Evolutionary conservation across 2,888 invertebrate species (phyloP).

Genomic region (Papilio elwesi): DNA sequence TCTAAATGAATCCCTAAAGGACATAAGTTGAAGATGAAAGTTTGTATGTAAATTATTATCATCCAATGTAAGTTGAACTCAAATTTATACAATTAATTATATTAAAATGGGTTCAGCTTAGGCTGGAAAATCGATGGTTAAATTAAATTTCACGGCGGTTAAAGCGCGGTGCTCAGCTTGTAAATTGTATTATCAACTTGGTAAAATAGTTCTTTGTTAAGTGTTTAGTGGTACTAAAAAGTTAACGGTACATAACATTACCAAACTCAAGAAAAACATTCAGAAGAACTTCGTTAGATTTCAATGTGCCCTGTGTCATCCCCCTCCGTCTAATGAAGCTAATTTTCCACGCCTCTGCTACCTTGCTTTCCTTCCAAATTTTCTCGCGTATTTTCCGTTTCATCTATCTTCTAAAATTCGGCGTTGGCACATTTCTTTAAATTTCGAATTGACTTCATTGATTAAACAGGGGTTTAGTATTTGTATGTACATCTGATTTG

Average conservation of each 20-base stretch:
- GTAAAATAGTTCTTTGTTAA: not conserved
- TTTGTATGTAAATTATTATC: too few relatives aligned
- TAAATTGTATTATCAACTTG: too few relatives aligned
- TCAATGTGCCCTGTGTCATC: slow-evolving; percentile 55
- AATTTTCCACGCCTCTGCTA: slow-evolving; percentile 77
- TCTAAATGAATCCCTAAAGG: too few relatives aligned
- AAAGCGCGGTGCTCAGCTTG: too few relatives aligned
- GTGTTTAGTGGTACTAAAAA: not conserved
- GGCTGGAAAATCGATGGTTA: too few relatives aligned
- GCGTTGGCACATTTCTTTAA: slow-evolving; percentile 79
- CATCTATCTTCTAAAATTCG: slow-evolving; percentile 78
- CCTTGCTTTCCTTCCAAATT: slow-evolving; percentile 79
- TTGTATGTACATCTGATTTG: too few relatives aligned
- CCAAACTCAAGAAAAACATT: slow-evolving; percentile 42
- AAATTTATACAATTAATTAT: too few relatives aligned
- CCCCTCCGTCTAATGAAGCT: slow-evolving; percentile 81
- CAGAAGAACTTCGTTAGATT: slow-evolving; percentile 55
- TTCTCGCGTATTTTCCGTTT: slow-evolving; percentile 80
- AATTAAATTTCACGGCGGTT: too few relatives aligned
- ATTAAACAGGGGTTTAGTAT: slow-evolving; percentile 50
- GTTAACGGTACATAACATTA: slow-evolving; percentile 54
- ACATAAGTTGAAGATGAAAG: too few relatives aligned
- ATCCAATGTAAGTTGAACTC: too few relatives aligned
- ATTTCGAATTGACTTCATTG: slow-evolving; percentile 77
- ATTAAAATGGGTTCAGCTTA: too few relatives aligned